Evolutionary conservation across 2,113 vertebrate species (phyloP).

Genomic region (Campylorhamphus procurvoides): DNA sequence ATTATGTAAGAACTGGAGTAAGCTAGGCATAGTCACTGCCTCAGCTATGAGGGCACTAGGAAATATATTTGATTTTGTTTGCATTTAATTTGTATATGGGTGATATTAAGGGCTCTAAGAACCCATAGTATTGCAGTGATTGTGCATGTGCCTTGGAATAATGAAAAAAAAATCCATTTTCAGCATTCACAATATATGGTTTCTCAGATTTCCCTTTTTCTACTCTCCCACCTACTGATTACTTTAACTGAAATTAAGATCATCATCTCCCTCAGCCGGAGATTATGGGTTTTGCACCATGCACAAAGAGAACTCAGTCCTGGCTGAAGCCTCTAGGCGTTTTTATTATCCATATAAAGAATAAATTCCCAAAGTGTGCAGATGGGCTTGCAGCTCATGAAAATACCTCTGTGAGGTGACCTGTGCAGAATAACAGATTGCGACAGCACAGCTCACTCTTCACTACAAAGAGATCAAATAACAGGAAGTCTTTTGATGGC

Average conservation of each 20-base stretch:
- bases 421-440: neutral
- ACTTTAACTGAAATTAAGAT: neutral
- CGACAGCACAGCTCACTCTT: fast-evolving
- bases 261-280: neutral
- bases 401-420: neutral
- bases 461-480: neutral
- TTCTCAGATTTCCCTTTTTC: neutral
- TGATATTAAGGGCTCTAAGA: neutral
- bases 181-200: neutral
- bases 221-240: neutral
- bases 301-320: neutral
- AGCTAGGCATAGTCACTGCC: neutral
- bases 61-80: neutral
- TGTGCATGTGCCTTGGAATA: neutral
- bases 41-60: neutral
- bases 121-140: neutral
- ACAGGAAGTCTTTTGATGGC: neutral
- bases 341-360: neutral
- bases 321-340: neutral
- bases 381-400: neutral
- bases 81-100: neutral
- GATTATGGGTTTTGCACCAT: neutral
- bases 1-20: neutral
- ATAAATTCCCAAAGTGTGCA: neutral
- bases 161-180: neutral